These are phyloP conservation scores for Porites rus DNA, from an alignment of 92 coral and sea anemone genomes.

Conservation along the genomic window DNA sequence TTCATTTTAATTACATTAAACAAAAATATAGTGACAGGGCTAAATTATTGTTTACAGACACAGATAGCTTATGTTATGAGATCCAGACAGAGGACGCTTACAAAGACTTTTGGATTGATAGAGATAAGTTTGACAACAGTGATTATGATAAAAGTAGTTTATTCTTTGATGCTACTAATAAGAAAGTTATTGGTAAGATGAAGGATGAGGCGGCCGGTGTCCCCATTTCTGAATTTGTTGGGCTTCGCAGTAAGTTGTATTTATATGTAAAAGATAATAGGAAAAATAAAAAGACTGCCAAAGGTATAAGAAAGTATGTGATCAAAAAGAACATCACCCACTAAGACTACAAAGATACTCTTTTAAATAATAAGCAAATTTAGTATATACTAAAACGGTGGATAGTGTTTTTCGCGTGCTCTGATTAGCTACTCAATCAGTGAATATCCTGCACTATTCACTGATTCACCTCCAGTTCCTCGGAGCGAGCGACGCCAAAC, in stretches of 20 bases:
- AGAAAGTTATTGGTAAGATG: constrained; percentile 22
- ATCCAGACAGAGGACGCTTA: constrained; percentile 17
- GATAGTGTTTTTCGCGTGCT: no score
- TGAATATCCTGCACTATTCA: no score
- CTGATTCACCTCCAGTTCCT: no score
- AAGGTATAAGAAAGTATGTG: constrained; percentile 32
- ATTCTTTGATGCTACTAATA: constrained; percentile 2
- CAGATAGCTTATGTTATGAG: constrained; percentile 16
- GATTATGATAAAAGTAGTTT: not conserved
- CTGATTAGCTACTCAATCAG: no score
- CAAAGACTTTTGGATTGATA: constrained; percentile 2
- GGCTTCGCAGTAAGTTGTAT: constrained; percentile 49
- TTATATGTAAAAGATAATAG: constrained; percentile 27
- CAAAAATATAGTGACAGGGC: constrained; percentile 15
- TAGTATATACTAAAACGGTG: no score
- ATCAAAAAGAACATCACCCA: constrained; percentile 11
- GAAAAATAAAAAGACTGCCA: constrained; percentile 19
- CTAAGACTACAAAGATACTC: not conserved
- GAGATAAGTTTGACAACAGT: constrained; percentile 40
- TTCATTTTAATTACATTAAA: constrained; percentile 24
- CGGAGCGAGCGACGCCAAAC: no score
- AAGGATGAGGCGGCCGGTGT: constrained; percentile 31
- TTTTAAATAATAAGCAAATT: not conserved
- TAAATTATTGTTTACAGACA: constrained; percentile 33
- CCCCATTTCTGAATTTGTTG: constrained; percentile 42